Conservation (phyloP, 2,113 vertebrate species). For the Passer montanus region DNA sequence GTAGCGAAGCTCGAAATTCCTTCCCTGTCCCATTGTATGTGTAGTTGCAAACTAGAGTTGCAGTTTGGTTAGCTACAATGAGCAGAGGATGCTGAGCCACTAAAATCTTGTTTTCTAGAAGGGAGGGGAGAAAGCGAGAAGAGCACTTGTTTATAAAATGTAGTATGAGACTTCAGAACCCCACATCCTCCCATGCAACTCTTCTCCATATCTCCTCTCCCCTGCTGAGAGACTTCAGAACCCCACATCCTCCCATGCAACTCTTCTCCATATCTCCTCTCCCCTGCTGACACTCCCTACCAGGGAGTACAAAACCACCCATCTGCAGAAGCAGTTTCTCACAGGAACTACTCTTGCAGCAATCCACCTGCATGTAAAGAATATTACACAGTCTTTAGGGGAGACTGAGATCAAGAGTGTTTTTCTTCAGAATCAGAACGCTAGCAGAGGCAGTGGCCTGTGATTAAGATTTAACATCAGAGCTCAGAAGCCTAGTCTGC, state of each 20-base stretch:
- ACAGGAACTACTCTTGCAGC: background rate
- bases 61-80: constrained; percentile 27
- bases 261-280: background rate
- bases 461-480: background rate
- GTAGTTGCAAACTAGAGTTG: constrained; percentile 72
- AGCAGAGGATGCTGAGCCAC: constrained; percentile 69
- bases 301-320: background rate
- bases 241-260: background rate
- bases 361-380: background rate
- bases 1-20: constrained; percentile 69
- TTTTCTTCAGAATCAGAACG: background rate
- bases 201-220: background rate
- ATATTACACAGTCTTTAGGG: background rate
- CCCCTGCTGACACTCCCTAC: background rate
- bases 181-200: background rate
- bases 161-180: constrained; percentile 3
- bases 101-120: constrained; percentile 75
- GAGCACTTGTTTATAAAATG: constrained; percentile 53
- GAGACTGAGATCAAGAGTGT: background rate
- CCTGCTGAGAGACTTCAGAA: constrained; percentile 12
- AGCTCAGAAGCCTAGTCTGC: background rate
- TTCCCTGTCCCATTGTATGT: constrained; percentile 67
- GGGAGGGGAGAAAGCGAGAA: background rate
- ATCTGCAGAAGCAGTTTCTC: background rate
- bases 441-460: background rate